These are phyloP conservation scores for Papilio gigon DNA, from an alignment of 2,888 invertebrate species.

Conservation along the genomic window DNA sequence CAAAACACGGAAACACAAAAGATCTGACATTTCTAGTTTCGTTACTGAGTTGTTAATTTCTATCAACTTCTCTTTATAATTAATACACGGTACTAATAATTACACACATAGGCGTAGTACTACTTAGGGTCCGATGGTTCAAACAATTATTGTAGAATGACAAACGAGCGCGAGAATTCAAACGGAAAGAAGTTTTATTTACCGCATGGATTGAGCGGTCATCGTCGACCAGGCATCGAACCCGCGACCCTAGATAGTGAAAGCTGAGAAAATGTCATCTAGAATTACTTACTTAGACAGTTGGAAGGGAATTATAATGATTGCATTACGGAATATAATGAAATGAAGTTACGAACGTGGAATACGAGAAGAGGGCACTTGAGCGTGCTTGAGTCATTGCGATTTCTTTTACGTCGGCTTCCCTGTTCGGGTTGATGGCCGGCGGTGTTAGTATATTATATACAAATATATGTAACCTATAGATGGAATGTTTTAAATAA, in stretches of 20 bases:
- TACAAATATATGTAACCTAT: too few relatives aligned
- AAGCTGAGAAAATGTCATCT: conserved; percentile 62
- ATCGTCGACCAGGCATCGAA: conserved; percentile 58
- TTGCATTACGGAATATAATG: conserved; percentile 30
- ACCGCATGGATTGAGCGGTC: conserved; percentile 51
- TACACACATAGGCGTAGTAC: background rate
- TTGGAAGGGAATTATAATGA: conserved; percentile 45
- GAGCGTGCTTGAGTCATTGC: background rate
- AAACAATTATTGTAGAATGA: conserved; percentile 22
- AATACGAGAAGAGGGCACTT: conserved; percentile 18
- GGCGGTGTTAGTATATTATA: too few relatives aligned
- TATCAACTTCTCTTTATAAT: background rate
- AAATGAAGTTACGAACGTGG: conserved; percentile 21
- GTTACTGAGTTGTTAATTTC: background rate
- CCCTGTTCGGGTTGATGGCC: conserved; percentile 1
- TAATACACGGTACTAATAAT: background rate
- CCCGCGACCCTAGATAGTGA: conserved; percentile 63
- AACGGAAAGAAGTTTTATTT: conserved; percentile 47
- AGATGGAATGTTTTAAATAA: too few relatives aligned
- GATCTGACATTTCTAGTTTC: background rate
- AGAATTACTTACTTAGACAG: conserved; percentile 55
- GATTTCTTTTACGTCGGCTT: background rate
- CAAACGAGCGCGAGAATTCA: conserved; percentile 9
- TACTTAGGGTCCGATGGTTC: too few relatives aligned
- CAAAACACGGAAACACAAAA: background rate